Evolutionary conservation across 2,113 vertebrate species (phyloP).

Genomic region (Lampris megalopsis): DNA sequence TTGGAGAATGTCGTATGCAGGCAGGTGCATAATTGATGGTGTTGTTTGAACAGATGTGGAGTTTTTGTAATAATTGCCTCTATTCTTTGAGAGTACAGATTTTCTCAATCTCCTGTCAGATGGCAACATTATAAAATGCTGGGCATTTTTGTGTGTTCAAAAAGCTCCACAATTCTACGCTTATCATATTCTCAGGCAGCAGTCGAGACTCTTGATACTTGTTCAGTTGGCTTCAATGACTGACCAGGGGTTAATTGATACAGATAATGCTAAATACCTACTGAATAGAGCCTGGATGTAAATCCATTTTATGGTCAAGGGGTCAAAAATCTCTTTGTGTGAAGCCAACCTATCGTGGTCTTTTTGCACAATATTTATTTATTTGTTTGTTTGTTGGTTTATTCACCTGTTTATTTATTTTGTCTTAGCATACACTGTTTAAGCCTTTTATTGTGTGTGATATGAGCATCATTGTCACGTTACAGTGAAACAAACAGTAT

Average conservation of each 20-base stretch:
- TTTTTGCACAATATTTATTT: no score
- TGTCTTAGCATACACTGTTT: not conserved
- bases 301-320: no score
- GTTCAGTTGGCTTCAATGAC: no score
- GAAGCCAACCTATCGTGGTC: no score
- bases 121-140: not conserved
- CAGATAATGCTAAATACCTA: no score
- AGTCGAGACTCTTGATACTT: not conserved
- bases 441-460: not conserved
- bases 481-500: no score
- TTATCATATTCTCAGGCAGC: not conserved
- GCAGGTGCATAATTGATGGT: not conserved
- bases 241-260: not conserved
- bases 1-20: no score
- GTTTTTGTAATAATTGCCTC: not conserved
- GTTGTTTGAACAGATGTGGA: not conserved
- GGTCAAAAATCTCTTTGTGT: no score
- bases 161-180: not conserved
- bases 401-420: no score
- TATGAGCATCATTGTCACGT: not conserved
- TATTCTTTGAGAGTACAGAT: not conserved
- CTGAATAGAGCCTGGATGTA: no score
- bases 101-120: not conserved
- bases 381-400: no score
- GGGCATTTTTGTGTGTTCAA: not conserved